phyloP scores from a whole-genome alignment of 2,888 invertebrate species.

The Eupeodes latifasciatus region DNA sequence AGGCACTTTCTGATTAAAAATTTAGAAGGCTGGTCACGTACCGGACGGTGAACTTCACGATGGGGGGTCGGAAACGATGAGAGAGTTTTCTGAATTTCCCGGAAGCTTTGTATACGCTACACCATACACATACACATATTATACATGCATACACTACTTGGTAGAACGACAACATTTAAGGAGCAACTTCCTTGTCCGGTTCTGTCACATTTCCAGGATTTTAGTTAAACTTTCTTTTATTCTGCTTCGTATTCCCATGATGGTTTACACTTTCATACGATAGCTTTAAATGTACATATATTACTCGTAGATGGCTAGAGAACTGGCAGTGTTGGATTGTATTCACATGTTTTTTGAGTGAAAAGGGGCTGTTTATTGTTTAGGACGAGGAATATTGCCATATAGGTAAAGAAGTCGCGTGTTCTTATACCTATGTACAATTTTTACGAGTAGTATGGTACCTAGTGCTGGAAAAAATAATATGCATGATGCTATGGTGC shows the following conservation, averaged over 20 bases:
- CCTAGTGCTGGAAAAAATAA: conserved; percentile 51
- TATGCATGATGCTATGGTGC: conserved; percentile 61
- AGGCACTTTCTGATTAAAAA: conserved; percentile 68
- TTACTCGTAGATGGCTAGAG: background rate
- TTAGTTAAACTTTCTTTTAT: conserved; percentile 51
- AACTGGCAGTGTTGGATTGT: background rate
- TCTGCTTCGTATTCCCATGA: conserved; percentile 48
- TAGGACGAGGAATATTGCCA: conserved; percentile 44
- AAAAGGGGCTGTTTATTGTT: conserved; percentile 10
- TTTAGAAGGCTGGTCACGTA: conserved; percentile 74
- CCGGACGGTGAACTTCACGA: conserved; percentile 62
- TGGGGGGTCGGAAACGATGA: conserved; percentile 71
- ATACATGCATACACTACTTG: conserved; percentile 47
- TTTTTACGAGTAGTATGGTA: background rate
- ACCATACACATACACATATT: no score
- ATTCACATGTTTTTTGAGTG: conserved; percentile 34
- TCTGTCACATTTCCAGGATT: conserved; percentile 56
- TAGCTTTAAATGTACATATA: conserved; percentile 29
- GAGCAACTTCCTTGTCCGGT: conserved; percentile 69
- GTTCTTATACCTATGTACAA: conserved; percentile 47
- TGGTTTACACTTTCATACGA: conserved; percentile 63
- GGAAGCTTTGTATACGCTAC: conserved; percentile 59
- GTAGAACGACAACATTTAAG: conserved; percentile 70
- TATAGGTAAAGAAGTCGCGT: conserved; percentile 70
- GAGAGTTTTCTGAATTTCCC: conserved; percentile 70